Conservation (phyloP, 2,113 vertebrate species). For the Tylochromis polylepis region DNA sequence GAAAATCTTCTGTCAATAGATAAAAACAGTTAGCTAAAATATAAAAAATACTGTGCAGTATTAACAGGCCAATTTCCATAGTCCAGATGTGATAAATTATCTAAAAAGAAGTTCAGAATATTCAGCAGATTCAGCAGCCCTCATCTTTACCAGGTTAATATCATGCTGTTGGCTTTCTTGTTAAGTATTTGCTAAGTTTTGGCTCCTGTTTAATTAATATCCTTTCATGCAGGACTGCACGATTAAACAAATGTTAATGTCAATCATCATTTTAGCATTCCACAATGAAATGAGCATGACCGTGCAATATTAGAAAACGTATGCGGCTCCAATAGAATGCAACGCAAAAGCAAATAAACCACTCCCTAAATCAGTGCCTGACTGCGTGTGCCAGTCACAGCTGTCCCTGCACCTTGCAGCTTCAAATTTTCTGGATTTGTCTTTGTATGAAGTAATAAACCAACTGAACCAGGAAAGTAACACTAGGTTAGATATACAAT, state of each 20-base stretch:
- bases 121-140: neutral
- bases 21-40: neutral
- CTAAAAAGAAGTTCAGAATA: neutral
- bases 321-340: neutral
- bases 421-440: neutral
- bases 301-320: neutral
- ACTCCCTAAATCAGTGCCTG: neutral
- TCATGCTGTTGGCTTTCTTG: neutral
- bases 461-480: neutral
- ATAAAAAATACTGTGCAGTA: neutral
- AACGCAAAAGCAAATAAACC: neutral
- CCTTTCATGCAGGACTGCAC: neutral
- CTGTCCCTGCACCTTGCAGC: neutral
- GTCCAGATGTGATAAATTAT: neutral
- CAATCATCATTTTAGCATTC: neutral
- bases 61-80: neutral
- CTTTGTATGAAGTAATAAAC: neutral
- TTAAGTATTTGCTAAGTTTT: neutral
- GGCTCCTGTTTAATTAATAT: neutral
- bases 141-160: neutral
- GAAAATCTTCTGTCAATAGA: neutral
- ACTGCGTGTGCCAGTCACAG: neutral
- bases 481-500: neutral
- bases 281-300: neutral
- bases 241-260: neutral